Conservation (phyloP, 2,113 vertebrate species). For the Ictalurus furcatus region DNA sequence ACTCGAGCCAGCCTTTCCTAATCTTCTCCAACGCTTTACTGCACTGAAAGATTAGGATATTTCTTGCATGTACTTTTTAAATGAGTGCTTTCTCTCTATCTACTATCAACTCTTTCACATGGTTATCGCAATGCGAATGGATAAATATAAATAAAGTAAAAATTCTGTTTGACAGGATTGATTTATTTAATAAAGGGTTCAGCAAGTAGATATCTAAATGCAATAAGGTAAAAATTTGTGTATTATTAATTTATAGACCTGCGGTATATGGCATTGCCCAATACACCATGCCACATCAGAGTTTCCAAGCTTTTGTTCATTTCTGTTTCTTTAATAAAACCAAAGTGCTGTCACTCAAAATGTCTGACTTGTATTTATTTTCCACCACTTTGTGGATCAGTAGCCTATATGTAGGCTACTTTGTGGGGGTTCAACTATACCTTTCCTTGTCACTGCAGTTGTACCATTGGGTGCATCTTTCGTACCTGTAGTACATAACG, state of each 20-base stretch:
- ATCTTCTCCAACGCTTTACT: not conserved
- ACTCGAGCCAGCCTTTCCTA: constrained; percentile 13
- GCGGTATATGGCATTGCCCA: not conserved
- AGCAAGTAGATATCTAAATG: no score
- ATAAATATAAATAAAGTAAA: not conserved
- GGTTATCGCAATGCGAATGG: not conserved
- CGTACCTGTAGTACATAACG: not conserved
- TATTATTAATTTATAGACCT: not conserved
- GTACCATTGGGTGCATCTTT: not conserved
- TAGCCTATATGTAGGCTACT: not conserved
- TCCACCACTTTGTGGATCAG: not conserved
- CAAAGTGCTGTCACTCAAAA: not conserved
- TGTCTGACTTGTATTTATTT: not conserved
- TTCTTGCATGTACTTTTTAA: not conserved
- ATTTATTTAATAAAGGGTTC: not conserved
- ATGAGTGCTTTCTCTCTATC: not conserved
- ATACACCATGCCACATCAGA: not conserved
- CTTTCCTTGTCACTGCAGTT: not conserved
- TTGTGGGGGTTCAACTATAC: not conserved
- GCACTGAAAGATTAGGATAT: constrained; percentile 4
- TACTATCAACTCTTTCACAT: not conserved
- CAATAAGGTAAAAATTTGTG: not conserved
- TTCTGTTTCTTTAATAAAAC: not conserved
- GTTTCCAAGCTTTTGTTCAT: not conserved
- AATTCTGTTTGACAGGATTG: not conserved